Base-by-base conservation (phyloP, 2,797 vertebrate genomes). In the Periophthalmus magnuspinnatus region DNA sequence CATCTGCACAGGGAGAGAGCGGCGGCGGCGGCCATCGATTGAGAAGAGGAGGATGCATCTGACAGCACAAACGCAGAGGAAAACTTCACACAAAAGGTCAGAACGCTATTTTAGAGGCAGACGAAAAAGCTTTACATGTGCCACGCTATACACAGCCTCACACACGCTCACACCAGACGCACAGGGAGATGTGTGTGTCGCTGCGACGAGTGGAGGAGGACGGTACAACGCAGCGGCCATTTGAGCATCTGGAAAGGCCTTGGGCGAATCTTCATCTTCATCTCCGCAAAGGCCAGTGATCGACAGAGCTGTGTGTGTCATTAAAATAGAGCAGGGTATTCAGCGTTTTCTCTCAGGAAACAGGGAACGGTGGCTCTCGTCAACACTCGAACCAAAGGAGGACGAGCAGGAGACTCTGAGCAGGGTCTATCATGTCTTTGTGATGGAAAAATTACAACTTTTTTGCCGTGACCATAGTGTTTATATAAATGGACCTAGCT, bases 71-170 rank as follows among this genome's bases (percentile, higher is more conserved):
- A 84, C 77, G 72, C 61, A 14, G 62, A 74, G 50, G 73, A 77
- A 87, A 84, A 83, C 76, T 80, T 76, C 61, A 80, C 8, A 9
- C 58, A 88, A 45, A 87, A 89, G 85, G 86, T 87, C 87, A 85
- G 78, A 75, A 78, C 74, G 74, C 84, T 84, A 81, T 90, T 88
- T 89, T 74, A 55, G 77, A 83, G 72, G 61, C 73, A 63, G 67
- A 80, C 72, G 61, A 65, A 76, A 77, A 81, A 70, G 0, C 61
- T 52, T 60, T 68, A 56, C 64, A 72, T 75, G 54, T 65, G 60
- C 68, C 66, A 76, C 52, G 1, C 59, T 72, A 72, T 50, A 32
- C 65, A 74, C 74, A 50, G 19, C 28, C 47, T n/a, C 28, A 34
- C 34, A 58, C 32, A 58, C 38, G 59, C 67, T 67, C 21, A 50